Percentiles rank a stretch among this genome's conserved stretches.
These are phyloP conservation scores for Aphaenogaster rudis DNA, from an alignment of 1,140 invertebrate species.

Conservation along the genomic window DNA sequence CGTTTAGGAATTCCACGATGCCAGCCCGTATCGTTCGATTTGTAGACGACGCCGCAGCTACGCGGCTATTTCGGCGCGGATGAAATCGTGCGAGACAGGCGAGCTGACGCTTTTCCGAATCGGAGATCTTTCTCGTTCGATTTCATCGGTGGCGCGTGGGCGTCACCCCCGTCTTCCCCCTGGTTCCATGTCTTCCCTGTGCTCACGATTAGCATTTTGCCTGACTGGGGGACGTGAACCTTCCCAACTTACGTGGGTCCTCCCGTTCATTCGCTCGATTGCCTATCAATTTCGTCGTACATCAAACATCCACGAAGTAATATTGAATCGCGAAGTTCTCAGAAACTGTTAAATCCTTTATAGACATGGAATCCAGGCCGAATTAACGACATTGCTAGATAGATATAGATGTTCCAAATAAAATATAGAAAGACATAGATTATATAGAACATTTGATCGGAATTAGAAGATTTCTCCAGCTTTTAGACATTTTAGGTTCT, in stretches of 20 bases:
- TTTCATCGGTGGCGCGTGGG: conserved; percentile 37
- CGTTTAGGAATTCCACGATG: conserved; percentile 79
- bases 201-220: conserved; percentile 58
- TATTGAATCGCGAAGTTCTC: conserved; percentile 32
- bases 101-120: conserved; percentile 41
- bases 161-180: background rate
- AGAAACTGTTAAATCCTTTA: background rate
- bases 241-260: conserved; percentile 6
- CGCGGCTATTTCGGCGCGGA: conserved; percentile 1
- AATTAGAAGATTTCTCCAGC: background rate
- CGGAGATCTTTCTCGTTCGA: conserved; percentile 49
- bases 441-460: background rate
- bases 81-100: conserved; percentile 58
- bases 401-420: background rate
- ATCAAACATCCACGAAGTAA: conserved; percentile 43
- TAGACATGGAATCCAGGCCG: conserved; percentile 6
- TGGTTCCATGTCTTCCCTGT: background rate
- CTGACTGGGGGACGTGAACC: conserved; percentile 27
- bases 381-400: conserved; percentile 16
- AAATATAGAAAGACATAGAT: background rate
- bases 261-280: conserved; percentile 56
- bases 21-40: conserved; percentile 69
- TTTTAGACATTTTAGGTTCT: background rate
- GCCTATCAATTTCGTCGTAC: conserved; percentile 46
- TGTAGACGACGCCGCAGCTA: conserved; percentile 46